These are phyloP conservation scores for Australoheros facetus DNA, from an alignment of 2,797 vertebrate genomes.

Conservation along the genomic window DNA sequence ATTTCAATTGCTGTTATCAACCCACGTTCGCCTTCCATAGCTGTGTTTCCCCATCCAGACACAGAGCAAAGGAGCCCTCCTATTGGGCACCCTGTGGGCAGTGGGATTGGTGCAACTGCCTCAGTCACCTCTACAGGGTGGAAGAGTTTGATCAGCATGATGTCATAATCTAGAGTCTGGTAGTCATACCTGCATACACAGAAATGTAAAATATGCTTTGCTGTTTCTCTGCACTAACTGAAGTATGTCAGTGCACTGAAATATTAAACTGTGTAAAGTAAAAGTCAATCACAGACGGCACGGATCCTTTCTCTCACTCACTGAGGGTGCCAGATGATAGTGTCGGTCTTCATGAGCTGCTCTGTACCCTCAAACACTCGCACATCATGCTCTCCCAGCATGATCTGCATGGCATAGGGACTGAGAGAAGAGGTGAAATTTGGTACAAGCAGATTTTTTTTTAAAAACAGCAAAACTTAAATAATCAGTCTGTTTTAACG, in stretches of 20 bases:
- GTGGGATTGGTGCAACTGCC: conserved; percentile 61
- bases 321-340: conserved; percentile 76
- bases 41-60: conserved; percentile 75
- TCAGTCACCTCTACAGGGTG: conserved; percentile 68
- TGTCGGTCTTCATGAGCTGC: conserved; percentile 76
- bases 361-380: conserved; percentile 73
- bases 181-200: conserved; percentile 73
- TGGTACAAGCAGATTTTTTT: neutral
- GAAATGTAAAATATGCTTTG: neutral
- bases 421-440: conserved; percentile 47
- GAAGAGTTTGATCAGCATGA: conserved; percentile 81
- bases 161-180: conserved; percentile 79
- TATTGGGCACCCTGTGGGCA: conserved; percentile 62
- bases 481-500: no score
- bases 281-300: neutral
- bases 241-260: neutral
- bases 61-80: conserved; percentile 66
- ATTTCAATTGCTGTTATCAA: neutral
- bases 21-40: conserved; percentile 14
- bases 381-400: conserved; percentile 77
- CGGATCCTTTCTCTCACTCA: conserved; percentile 29
- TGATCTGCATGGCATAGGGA: conserved; percentile 74
- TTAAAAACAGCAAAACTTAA: neutral
- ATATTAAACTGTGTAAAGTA: neutral
- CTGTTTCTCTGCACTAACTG: neutral